Conservation (phyloP, 2,888 invertebrate genomes). For the Drosophila greeni region DNA sequence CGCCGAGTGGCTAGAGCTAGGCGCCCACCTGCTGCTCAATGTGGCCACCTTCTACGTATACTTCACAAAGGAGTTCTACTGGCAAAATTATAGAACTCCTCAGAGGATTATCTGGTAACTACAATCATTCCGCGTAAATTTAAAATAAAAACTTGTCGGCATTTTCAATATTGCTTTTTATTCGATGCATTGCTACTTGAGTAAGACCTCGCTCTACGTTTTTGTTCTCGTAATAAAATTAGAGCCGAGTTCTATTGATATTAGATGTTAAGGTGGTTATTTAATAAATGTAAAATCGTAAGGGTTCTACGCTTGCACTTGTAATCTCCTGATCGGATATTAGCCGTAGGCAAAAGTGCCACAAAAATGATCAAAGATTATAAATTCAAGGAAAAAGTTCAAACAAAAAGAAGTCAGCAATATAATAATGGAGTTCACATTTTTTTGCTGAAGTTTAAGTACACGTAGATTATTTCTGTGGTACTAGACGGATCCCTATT, state of each 20-base stretch:
- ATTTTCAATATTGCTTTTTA: slow-evolving; percentile 68
- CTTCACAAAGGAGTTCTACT: slow-evolving; percentile 87
- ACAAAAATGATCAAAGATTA: neutral
- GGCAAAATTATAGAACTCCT: slow-evolving; percentile 85
- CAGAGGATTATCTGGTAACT: slow-evolving; percentile 94
- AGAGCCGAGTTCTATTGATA: slow-evolving; percentile 37
- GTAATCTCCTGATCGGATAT: neutral
- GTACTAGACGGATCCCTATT: neutral
- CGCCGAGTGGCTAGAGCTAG: slow-evolving; percentile 71
- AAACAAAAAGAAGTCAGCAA: neutral
- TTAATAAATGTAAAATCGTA: slow-evolving; percentile 12
- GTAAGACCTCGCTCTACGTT: slow-evolving; percentile 64
- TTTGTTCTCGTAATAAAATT: slow-evolving; percentile 44
- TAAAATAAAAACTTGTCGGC: slow-evolving; percentile 10
- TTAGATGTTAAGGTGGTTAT: slow-evolving; percentile 10
- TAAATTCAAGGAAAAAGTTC: neutral
- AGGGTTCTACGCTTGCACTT: neutral
- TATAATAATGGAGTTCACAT: neutral
- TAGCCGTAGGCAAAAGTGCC: neutral
- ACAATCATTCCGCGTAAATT: slow-evolving; percentile 5
- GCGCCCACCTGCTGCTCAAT: slow-evolving; percentile 84
- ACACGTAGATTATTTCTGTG: neutral
- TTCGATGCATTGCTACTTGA: slow-evolving; percentile 69
- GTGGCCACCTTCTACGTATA: slow-evolving; percentile 86
- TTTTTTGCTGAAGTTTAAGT: neutral